Percentiles rank a stretch among this genome's conserved stretches.
phyloP scores from a whole-genome alignment of 1,140 invertebrate genomes.

The Lepidotrigona ventralis region DNA sequence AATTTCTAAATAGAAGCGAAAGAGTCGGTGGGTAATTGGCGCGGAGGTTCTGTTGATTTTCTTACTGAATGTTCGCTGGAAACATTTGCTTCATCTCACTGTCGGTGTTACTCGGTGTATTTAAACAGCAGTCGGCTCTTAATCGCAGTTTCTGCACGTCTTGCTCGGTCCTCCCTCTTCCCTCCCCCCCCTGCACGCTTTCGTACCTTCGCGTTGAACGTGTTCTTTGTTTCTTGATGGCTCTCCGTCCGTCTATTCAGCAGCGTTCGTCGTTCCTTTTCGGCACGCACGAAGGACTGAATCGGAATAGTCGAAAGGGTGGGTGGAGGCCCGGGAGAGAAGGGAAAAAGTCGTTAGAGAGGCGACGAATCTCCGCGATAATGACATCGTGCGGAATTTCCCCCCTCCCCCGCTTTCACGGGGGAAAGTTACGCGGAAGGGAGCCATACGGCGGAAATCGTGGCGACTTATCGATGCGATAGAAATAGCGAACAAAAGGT shows the following conservation, averaged over 20 bases:
- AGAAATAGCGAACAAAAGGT: slow-evolving; percentile 19
- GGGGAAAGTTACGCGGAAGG: neutral
- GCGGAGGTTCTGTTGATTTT: slow-evolving; percentile 11
- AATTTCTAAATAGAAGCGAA: slow-evolving; percentile 23
- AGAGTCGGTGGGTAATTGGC: slow-evolving; percentile 32
- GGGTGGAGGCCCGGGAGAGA: neutral
- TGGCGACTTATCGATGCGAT: slow-evolving; percentile 43
- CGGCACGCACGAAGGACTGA: slow-evolving; percentile 23
- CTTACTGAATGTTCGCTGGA: slow-evolving; percentile 10
- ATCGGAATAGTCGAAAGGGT: slow-evolving; percentile 22
- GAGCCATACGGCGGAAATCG: neutral
- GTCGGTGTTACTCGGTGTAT: slow-evolving; percentile 6
- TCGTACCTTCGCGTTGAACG: neutral
- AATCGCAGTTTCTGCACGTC: slow-evolving; percentile 10
- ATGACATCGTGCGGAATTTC: slow-evolving; percentile 40
- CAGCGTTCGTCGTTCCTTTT: slow-evolving; percentile 43
- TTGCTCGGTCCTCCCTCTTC: neutral
- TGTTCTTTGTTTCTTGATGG: slow-evolving; percentile 49
- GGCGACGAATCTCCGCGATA: slow-evolving; percentile 45
- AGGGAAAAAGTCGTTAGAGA: slow-evolving; percentile 32
- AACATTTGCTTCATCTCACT: slow-evolving; percentile 22
- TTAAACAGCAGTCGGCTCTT: slow-evolving; percentile 18
- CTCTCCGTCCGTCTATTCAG: slow-evolving; percentile 34
- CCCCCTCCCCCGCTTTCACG: slow-evolving; percentile 15
- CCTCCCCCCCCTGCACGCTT: too few relatives aligned